Conservation (phyloP, 1,140 invertebrate species). For the Tribolium madens region DNA sequence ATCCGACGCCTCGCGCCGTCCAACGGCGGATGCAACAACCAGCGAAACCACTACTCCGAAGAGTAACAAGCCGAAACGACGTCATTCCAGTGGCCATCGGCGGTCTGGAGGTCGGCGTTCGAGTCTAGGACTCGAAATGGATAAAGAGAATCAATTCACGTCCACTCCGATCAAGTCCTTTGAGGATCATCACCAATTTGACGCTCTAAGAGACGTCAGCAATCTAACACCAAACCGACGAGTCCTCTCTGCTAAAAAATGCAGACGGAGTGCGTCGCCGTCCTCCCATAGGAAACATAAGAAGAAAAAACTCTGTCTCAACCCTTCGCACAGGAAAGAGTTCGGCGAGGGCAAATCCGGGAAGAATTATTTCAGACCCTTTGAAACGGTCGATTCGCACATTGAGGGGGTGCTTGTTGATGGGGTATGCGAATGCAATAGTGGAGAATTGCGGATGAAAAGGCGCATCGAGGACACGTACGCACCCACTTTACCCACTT, state of each 20-base stretch:
- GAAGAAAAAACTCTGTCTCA: slow-evolving; percentile 60
- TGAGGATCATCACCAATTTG: slow-evolving; percentile 52
- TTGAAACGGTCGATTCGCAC: slow-evolving; percentile 62
- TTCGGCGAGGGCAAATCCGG: slow-evolving; percentile 35
- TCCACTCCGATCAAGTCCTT: slow-evolving; percentile 63
- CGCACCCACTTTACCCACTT: slow-evolving; percentile 60
- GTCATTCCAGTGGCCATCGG: slow-evolving; percentile 51
- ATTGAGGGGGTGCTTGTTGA: slow-evolving; percentile 57
- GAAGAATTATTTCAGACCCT: slow-evolving; percentile 60
- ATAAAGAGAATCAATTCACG: slow-evolving; percentile 64
- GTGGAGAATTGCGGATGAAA: slow-evolving; percentile 21
- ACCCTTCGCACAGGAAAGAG: slow-evolving; percentile 45
- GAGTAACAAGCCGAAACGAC: slow-evolving; percentile 47
- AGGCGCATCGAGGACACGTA: slow-evolving; percentile 46
- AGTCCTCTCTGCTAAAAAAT: slow-evolving; percentile 49
- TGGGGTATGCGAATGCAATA: slow-evolving; percentile 51
- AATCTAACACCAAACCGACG: slow-evolving; percentile 59
- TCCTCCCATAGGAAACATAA: slow-evolving; percentile 50
- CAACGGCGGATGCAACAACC: slow-evolving; percentile 39
- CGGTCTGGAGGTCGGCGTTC: slow-evolving; percentile 51
- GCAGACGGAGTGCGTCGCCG: slow-evolving; percentile 44
- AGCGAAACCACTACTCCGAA: slow-evolving; percentile 41
- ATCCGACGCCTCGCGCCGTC: slow-evolving; percentile 44
- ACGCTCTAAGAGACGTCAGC: slow-evolving; percentile 62
- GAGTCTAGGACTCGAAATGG: slow-evolving; percentile 53